A percentile compares a stretch with the other conserved stretches of the same genome.
Evolutionary conservation across 2,797 vertebrate species (phyloP).

Genomic region (Leptoclinus maculatus): DNA sequence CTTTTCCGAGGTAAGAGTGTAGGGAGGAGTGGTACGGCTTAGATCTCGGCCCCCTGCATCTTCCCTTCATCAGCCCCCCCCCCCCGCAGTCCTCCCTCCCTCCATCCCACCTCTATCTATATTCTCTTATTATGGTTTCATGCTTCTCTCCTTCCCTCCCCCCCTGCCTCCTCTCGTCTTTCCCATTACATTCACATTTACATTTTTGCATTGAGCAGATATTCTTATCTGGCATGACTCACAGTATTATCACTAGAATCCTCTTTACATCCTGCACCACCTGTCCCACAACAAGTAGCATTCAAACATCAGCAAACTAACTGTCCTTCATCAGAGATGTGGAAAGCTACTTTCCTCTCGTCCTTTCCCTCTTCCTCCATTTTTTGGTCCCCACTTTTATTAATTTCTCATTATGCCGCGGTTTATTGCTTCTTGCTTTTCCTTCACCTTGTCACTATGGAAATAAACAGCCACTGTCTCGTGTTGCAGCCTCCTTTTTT

Average conservation of each 20-base stretch:
- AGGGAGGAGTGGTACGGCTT: constrained; percentile 81
- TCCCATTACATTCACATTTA: constrained; percentile 57
- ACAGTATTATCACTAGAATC: constrained; percentile 17
- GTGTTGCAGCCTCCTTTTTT: not conserved
- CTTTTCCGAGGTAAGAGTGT: constrained; percentile 82
- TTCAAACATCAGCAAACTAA: not conserved
- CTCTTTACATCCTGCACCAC: constrained; percentile 29
- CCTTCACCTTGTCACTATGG: not conserved
- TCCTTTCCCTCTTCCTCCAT: not conserved
- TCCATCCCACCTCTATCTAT: constrained; percentile 58
- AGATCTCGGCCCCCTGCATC: constrained; percentile 78
- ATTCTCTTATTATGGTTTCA: constrained; percentile 69
- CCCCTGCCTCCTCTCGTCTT: constrained; percentile 47
- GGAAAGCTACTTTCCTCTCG: not conserved
- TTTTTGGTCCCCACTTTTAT: not conserved
- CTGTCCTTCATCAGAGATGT: not conserved
- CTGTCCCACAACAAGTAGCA: constrained; percentile 4
- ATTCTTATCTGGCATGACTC: constrained; percentile 45
- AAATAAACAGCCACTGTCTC: not conserved
- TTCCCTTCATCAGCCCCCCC: constrained; percentile 78
- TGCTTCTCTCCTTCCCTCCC: constrained; percentile 16
- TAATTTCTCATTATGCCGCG: not conserved
- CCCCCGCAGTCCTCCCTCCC: constrained; percentile 22
- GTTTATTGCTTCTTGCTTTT: not conserved
- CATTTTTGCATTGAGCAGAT: constrained; percentile 55